Percentiles rank a stretch among this genome's conserved stretches.
These are phyloP conservation scores for Drosophila prosaltans DNA, from an alignment of 1,140 invertebrate species.

Conservation along the genomic window DNA sequence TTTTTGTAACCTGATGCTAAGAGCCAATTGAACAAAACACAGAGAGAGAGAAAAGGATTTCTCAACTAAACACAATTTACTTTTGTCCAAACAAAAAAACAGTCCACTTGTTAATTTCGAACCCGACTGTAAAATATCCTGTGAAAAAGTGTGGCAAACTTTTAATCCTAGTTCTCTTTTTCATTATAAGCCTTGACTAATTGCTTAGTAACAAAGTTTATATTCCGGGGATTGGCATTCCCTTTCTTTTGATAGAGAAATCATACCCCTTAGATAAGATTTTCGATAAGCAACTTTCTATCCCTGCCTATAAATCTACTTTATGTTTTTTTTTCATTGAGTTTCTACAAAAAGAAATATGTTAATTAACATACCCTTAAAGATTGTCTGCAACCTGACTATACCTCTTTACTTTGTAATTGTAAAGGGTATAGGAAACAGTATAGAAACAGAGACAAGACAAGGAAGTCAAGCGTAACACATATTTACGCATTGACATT, in stretches of 20 bases:
- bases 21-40: constrained; percentile 13
- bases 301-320: too few species aligned
- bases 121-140: neutral
- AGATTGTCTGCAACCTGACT: neutral
- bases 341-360: too few species aligned
- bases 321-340: too few species aligned
- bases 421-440: neutral
- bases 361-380: too few species aligned
- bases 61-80: constrained; percentile 28
- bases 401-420: neutral
- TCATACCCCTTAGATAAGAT: too few species aligned
- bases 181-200: too few species aligned
- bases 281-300: too few species aligned
- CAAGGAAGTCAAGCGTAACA: constrained; percentile 76
- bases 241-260: too few species aligned
- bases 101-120: neutral
- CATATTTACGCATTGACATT: constrained; percentile 75
- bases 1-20: constrained; percentile 4
- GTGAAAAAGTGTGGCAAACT: neutral
- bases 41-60: constrained; percentile 21
- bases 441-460: constrained; percentile 34
- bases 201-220: too few species aligned
- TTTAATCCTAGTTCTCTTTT: too few species aligned
- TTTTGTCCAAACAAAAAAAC: constrained; percentile 13
- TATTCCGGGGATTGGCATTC: too few species aligned